Base-by-base conservation (phyloP, 2,888 invertebrate genomes). In the Sesamia inferens region DNA sequence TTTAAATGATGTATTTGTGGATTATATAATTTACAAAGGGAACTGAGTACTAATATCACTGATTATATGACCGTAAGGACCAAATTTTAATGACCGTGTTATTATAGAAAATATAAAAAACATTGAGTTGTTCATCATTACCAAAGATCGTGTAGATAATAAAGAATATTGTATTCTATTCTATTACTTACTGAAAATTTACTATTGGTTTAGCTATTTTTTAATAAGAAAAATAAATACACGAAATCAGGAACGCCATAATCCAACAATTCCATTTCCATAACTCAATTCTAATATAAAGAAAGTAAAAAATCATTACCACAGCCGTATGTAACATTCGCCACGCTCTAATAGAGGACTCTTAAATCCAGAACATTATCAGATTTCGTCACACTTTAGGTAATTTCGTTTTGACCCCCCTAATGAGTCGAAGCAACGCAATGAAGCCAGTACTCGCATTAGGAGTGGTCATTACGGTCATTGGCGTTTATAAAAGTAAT, bases 361-460 rank as follows among this genome's bases (percentile, higher is more conserved):
- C 90, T 91, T 86, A 88, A 89, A 88, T 85, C 87, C 87, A 88
- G 87, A 90, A 91, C 91, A 93, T 93, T 94, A 95, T 95, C 94
- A 93, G 93, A 94, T 95, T 94, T 90, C 92, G 95, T 95, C 95
- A 95, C 95, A 95, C 94, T 94, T 92, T 90, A 86, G 87, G 91
- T 93, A 93, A 93, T 93, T 93, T 90, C 88, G 84, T 85, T 90
- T 89, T 90, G 87, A 91, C 91, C 92, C 93, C 93, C 88, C 83
- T 94, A 94, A 94, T 95, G 94, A 94, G 94, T 91, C 87, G 83
- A 67, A 90, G 91, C 91, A 94, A 94, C 93, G 94, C 94, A 90
- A 94, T 90, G 91, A 91, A 90, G 87, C 90, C 85, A 82, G 85
- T 90, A 92, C 93, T 93, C 91, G 91, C 89, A 89, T 92, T 93